These are phyloP conservation scores for Hippocampus kuda DNA, from an alignment of 2,797 vertebrate species.

Conservation along the genomic window DNA sequence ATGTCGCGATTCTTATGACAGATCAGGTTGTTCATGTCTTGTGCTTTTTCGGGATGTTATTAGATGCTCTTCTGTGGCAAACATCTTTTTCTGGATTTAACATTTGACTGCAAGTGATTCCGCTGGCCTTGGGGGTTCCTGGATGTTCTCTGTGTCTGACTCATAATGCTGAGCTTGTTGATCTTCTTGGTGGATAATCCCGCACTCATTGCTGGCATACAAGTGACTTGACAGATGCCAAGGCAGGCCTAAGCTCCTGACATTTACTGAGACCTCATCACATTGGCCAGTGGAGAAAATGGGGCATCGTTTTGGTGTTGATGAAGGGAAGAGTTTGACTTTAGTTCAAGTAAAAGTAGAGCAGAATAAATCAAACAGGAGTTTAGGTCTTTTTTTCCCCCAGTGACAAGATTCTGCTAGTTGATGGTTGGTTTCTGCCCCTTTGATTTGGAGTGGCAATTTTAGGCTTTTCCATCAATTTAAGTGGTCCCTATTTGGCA, in stretches of 20 bases:
- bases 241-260: conserved; percentile 1
- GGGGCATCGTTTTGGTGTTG: neutral
- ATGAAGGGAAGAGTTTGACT: neutral
- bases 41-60: neutral
- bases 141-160: conserved; percentile 3
- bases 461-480: too few relatives aligned
- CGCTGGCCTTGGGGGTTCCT: neutral
- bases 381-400: too few relatives aligned
- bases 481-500: too few relatives aligned
- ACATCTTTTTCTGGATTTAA: neutral
- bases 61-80: too few relatives aligned
- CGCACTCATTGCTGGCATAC: conserved; percentile 12
- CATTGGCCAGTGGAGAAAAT: neutral
- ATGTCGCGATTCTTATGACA: neutral
- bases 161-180: conserved; percentile 18
- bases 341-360: too few relatives aligned
- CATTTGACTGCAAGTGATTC: neutral
- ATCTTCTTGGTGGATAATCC: conserved; percentile 36
- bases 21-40: neutral
- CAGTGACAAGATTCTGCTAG: too few relatives aligned
- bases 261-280: neutral
- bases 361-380: too few relatives aligned
- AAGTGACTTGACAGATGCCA: neutral
- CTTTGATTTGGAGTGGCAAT: too few relatives aligned
- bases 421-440: too few relatives aligned